A percentile compares a stretch with the other conserved stretches of the same genome.
phyloP scores from a whole-genome alignment of 64 coral and sea anemone genomes.

The Acropora tenuis region DNA sequence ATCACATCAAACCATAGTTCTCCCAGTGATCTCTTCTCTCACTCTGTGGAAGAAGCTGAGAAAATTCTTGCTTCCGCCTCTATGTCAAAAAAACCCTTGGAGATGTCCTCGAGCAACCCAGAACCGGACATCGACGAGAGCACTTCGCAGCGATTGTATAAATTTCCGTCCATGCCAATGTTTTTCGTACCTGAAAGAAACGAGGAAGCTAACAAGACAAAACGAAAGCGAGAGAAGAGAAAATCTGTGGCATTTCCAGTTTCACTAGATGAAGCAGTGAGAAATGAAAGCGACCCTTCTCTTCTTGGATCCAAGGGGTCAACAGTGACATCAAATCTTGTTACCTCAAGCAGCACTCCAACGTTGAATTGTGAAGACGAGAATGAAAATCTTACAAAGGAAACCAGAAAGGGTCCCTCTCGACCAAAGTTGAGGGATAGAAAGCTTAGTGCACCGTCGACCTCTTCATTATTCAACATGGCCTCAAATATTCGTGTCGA shows the following conservation, averaged over 20 bases:
- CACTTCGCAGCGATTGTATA: constrained; percentile 25
- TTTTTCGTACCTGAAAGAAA: background rate
- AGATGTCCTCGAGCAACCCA: constrained; percentile 8
- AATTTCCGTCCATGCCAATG: constrained; percentile 49
- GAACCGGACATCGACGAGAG: background rate
- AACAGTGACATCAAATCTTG: background rate
- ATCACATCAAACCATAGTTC: background rate
- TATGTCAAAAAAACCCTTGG: background rate
- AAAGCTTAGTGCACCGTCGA: constrained; percentile 12
- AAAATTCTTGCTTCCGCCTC: background rate
- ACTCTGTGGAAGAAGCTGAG: constrained; percentile 45
- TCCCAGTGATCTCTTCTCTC: background rate
- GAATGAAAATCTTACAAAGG: background rate
- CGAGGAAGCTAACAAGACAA: background rate
- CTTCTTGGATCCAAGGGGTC: background rate
- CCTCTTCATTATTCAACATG: background rate
- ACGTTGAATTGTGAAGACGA: background rate
- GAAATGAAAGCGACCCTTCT: background rate
- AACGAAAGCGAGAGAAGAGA: background rate
- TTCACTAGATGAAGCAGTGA: background rate
- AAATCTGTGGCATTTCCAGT: background rate
- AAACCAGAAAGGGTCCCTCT: background rate
- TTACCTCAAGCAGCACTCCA: background rate
- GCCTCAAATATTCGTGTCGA: constrained; percentile 1
- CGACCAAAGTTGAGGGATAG: background rate